phyloP scores from a whole-genome alignment of 2,888 invertebrate species.

The Polyploca ridens region DNA sequence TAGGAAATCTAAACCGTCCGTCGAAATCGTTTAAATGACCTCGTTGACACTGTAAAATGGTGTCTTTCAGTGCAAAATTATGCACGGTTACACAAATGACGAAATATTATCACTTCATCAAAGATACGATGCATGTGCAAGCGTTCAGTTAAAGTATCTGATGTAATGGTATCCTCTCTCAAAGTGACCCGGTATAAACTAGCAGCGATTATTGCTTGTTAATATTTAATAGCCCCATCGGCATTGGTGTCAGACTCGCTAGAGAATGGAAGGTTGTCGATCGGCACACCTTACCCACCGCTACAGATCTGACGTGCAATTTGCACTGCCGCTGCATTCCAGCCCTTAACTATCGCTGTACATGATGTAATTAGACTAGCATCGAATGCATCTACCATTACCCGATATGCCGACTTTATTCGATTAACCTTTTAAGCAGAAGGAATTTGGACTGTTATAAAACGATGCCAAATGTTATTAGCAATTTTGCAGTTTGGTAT shows the following conservation, averaged over 20 bases:
- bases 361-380: slow-evolving; percentile 57
- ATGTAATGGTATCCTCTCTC: slow-evolving; percentile 31
- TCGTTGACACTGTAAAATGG: not conserved
- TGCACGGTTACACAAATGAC: not conserved
- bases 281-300: slow-evolving; percentile 68
- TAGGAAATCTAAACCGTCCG: not conserved
- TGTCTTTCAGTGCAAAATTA: not conserved
- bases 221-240: slow-evolving; percentile 72
- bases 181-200: slow-evolving; percentile 37
- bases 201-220: slow-evolving; percentile 55
- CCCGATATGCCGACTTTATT: slow-evolving; percentile 42
- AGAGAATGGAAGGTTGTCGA: slow-evolving; percentile 79
- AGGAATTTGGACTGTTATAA: slow-evolving; percentile 41
- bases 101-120: slow-evolving; percentile 16
- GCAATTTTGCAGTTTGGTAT: slow-evolving; percentile 19
- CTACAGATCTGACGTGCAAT: slow-evolving; percentile 60
- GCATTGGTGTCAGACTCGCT: slow-evolving; percentile 66
- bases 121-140: slow-evolving; percentile 23
- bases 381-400: slow-evolving; percentile 40
- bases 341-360: slow-evolving; percentile 59
- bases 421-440: slow-evolving; percentile 47
- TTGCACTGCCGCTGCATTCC: slow-evolving; percentile 64
- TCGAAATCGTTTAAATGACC: not conserved
- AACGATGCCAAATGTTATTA: slow-evolving; percentile 34
- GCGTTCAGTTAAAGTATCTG: no score